phyloP scores from a whole-genome alignment of 2,888 invertebrate genomes.

The Drosophila suboccidentalis region DNA sequence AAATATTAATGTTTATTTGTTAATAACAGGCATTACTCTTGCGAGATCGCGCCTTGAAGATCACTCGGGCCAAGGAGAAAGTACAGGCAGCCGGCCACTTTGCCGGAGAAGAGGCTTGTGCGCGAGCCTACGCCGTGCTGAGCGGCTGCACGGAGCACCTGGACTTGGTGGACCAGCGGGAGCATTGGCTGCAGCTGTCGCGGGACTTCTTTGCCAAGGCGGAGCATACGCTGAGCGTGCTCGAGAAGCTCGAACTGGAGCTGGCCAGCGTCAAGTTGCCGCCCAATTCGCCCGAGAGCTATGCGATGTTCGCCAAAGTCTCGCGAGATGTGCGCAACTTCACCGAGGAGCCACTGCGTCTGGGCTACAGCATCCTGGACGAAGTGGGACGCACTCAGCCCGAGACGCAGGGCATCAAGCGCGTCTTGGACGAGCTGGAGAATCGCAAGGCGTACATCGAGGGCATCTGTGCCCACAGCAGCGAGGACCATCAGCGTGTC shows the following conservation, averaged over 20 bases:
- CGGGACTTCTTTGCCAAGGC: conserved; percentile 91
- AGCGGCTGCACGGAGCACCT: conserved; percentile 90
- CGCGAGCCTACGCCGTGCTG: conserved; percentile 89
- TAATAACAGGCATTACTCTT: conserved; percentile 89
- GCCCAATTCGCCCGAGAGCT: conserved; percentile 89
- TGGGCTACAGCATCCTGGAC: conserved; percentile 91
- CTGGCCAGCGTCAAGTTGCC: conserved; percentile 88
- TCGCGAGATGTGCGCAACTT: conserved; percentile 89
- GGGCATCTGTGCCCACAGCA: conserved; percentile 89
- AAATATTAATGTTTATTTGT: not conserved
- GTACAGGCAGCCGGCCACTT: conserved; percentile 90
- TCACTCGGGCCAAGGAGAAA: conserved; percentile 92
- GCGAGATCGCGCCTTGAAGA: conserved; percentile 91
- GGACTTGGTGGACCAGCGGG: conserved; percentile 90
- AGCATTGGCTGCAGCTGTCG: conserved; percentile 89
- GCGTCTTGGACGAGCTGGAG: conserved; percentile 90
- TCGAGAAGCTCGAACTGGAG: conserved; percentile 92
- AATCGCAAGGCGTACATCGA: conserved; percentile 89
- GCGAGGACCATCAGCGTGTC: conserved; percentile 90
- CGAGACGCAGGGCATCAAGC: conserved; percentile 89
- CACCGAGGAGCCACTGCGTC: conserved; percentile 89
- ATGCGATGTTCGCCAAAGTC: conserved; percentile 89
- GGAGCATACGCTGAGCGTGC: conserved; percentile 89
- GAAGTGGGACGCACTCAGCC: conserved; percentile 88
- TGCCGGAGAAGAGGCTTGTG: conserved; percentile 89